Percentiles rank a stretch among this genome's conserved stretches.
Conservation (phyloP, 2,888 invertebrate genomes). For the Tetramorium bicarinatum region DNA sequence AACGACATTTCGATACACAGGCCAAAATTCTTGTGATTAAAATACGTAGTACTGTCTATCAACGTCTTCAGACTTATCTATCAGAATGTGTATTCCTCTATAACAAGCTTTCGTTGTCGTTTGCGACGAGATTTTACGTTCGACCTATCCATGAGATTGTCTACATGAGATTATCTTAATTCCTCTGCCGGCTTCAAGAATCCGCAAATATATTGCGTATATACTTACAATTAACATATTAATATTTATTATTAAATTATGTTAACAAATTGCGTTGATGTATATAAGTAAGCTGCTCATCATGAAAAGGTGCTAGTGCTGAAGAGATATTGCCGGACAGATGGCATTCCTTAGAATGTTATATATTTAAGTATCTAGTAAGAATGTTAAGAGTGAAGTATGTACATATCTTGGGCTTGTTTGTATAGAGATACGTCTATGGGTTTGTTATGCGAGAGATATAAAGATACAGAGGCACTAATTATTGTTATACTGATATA, state of each 20-base stretch:
- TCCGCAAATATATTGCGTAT: conserved; percentile 56
- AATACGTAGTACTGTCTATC: conserved; percentile 31
- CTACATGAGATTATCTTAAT: conserved; percentile 49
- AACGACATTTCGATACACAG: neutral
- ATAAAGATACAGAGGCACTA: conserved; percentile 72
- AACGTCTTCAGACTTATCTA: conserved; percentile 42
- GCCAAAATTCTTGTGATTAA: conserved; percentile 48
- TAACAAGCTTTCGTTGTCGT: conserved; percentile 45
- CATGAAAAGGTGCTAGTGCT: conserved; percentile 69
- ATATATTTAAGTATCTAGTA: conserved; percentile 79
- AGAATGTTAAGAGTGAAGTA: conserved; percentile 77
- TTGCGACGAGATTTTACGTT: conserved; percentile 34
- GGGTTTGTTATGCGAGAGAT: conserved; percentile 86
- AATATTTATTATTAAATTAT: conserved; percentile 57
- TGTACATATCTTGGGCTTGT: conserved; percentile 82
- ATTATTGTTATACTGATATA: conserved; percentile 80
- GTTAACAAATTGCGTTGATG: conserved; percentile 36
- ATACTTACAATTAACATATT: conserved; percentile 61
- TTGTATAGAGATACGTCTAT: conserved; percentile 80
- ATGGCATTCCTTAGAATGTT: conserved; percentile 83
- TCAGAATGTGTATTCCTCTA: conserved; percentile 55
- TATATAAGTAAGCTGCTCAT: conserved; percentile 28
- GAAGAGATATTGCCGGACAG: conserved; percentile 82
- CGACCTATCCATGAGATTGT: conserved; percentile 12
- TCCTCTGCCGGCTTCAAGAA: conserved; percentile 61